A percentile compares a stretch with the other conserved stretches of the same genome.
These are phyloP conservation scores for Holacanthella duospinosa DNA, from an alignment of 2,888 invertebrate species.

Conservation along the genomic window DNA sequence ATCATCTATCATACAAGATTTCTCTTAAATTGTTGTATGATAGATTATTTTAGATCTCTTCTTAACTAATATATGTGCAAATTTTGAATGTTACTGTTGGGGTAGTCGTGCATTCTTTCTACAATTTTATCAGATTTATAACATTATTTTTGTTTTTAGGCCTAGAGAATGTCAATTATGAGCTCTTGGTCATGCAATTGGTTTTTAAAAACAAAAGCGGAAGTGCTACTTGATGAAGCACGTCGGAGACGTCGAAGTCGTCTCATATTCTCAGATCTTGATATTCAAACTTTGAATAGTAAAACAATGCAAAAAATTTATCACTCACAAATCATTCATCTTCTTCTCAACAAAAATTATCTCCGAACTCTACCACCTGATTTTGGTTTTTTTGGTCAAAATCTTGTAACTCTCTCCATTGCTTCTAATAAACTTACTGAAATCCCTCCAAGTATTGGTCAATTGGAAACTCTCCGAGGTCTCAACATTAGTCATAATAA, in stretches of 20 bases:
- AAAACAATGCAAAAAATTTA: background rate
- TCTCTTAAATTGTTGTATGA: too few relatives aligned
- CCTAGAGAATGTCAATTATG: too few relatives aligned
- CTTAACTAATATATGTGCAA: too few relatives aligned
- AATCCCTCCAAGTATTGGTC: background rate
- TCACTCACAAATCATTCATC: background rate
- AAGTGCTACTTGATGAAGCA: conserved; percentile 10
- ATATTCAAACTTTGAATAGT: conserved; percentile 1
- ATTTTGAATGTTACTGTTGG: too few relatives aligned
- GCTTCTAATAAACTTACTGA: background rate
- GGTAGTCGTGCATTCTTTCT: too few relatives aligned
- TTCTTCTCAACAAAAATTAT: conserved; percentile 12
- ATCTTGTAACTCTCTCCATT: conserved; percentile 7
- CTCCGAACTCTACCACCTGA: conserved; percentile 3
- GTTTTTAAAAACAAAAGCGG: background rate
- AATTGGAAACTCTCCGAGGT: background rate
- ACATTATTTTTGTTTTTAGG: too few relatives aligned
- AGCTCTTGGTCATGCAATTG: too few relatives aligned
- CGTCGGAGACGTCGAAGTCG: background rate
- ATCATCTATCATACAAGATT: too few relatives aligned
- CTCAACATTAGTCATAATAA: conserved; percentile 20
- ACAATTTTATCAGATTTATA: too few relatives aligned
- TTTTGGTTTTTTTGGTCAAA: background rate
- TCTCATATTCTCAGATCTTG: conserved; percentile 13
- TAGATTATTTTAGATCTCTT: too few relatives aligned